phyloP scores from a whole-genome alignment of 1,140 invertebrate species.

The Drosophila prosaltans region DNA sequence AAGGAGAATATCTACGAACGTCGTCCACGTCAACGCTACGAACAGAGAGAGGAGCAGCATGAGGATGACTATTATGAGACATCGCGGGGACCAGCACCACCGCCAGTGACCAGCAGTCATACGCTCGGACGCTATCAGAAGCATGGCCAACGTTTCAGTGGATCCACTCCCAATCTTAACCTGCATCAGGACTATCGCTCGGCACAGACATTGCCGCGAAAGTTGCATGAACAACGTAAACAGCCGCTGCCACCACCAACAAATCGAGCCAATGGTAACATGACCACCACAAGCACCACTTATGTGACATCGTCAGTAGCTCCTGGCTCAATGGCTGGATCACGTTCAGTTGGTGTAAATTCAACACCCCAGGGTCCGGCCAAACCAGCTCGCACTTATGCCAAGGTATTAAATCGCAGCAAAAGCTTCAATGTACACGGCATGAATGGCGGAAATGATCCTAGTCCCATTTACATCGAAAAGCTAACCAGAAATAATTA shows the following conservation, averaged over 20 bases:
- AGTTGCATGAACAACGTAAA: conserved; percentile 84
- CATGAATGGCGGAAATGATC: conserved; percentile 83
- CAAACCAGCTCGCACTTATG: conserved; percentile 89
- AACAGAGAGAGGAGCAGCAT: conserved; percentile 27
- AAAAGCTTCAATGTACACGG: conserved; percentile 93
- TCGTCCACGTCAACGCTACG: conserved; percentile 65
- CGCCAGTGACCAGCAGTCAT: conserved; percentile 68
- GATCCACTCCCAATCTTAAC: conserved; percentile 77
- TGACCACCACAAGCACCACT: background rate
- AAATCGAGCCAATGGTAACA: background rate
- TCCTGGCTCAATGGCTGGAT: background rate
- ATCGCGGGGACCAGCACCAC: conserved; percentile 18
- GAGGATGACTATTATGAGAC: conserved; percentile 68
- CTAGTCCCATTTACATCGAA: conserved; percentile 83
- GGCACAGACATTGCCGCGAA: conserved; percentile 91
- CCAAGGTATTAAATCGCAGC: conserved; percentile 89
- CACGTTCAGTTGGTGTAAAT: background rate
- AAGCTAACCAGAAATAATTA: conserved; percentile 80
- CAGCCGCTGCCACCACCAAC: conserved; percentile 14
- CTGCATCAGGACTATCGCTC: conserved; percentile 86
- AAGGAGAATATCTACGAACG: conserved; percentile 90
- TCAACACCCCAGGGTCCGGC: conserved; percentile 84
- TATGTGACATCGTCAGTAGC: background rate
- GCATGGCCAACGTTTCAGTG: conserved; percentile 86
- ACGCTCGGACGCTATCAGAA: conserved; percentile 92